Percentiles rank a stretch among this genome's conserved stretches.
Evolutionary conservation across 2,797 vertebrate genomes (phyloP).

Genomic region (Leptatherina wallacei): DNA sequence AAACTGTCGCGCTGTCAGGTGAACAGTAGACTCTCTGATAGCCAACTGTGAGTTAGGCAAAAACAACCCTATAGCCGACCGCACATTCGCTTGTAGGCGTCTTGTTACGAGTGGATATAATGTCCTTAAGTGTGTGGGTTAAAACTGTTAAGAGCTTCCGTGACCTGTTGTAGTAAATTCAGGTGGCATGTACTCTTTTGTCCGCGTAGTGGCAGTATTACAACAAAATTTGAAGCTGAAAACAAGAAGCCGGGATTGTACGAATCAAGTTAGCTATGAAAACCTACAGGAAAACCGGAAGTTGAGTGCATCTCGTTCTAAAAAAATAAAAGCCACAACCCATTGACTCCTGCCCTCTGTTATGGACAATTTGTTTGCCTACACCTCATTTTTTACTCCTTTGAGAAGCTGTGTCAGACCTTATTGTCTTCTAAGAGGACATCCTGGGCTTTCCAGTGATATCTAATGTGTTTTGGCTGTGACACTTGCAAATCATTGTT

Average conservation of each 20-base stretch:
- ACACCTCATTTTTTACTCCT: too few species aligned
- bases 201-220: conserved; percentile 66
- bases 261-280: conserved; percentile 1
- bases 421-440: too few species aligned
- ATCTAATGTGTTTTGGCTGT: too few species aligned
- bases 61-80: neutral
- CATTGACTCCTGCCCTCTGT: too few species aligned
- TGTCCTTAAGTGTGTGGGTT: neutral
- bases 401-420: too few species aligned
- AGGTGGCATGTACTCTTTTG: conserved; percentile 44
- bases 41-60: neutral
- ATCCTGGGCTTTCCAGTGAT: too few species aligned
- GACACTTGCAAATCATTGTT: too few species aligned
- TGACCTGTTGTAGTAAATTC: conserved; percentile 27
- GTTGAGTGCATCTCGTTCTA: accelerated
- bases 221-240: conserved; percentile 42
- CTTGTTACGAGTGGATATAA: neutral
- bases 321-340: neutral
- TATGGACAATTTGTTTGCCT: too few species aligned
- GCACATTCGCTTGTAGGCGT: neutral
- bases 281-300: conserved; percentile 29
- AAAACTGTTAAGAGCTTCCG: conserved; percentile 20
- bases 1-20: neutral
- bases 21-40: neutral
- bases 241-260: conserved; percentile 64